A percentile compares a stretch with the other conserved stretches of the same genome.
These are phyloP conservation scores for Cydia strobilella DNA, from an alignment of 1,140 invertebrate genomes.

Conservation along the genomic window DNA sequence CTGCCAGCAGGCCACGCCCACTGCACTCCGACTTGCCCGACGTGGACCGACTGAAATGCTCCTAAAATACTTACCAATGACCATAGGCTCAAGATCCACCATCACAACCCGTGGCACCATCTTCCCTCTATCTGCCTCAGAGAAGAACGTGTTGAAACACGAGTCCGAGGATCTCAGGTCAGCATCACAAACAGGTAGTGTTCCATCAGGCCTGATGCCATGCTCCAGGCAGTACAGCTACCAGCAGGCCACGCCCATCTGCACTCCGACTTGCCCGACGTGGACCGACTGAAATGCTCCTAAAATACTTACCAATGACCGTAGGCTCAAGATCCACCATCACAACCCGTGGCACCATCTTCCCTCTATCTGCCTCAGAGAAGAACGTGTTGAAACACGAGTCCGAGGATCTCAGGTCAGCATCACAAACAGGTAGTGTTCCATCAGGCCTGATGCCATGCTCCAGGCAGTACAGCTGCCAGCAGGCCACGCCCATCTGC, in stretches of 20 bases:
- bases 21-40: constrained; percentile 93
- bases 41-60: constrained; percentile 82
- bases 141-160: constrained; percentile 81
- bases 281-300: constrained; percentile 81
- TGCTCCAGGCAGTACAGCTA: constrained; percentile 93
- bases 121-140: constrained; percentile 84
- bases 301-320: constrained; percentile 77
- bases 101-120: constrained; percentile 90
- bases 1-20: constrained; percentile 90
- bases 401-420: constrained; percentile 61
- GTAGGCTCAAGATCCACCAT: constrained; percentile 92
- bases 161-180: constrained; percentile 69
- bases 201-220: constrained; percentile 89
- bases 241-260: constrained; percentile 91
- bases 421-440: constrained; percentile 75
- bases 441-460: constrained; percentile 90
- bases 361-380: constrained; percentile 83
- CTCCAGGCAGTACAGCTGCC: constrained; percentile 92
- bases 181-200: constrained; percentile 72
- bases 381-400: constrained; percentile 82
- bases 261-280: constrained; percentile 92
- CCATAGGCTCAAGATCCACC: constrained; percentile 90
- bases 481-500: constrained; percentile 91
- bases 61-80: constrained; percentile 76
- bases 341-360: constrained; percentile 88